Conservation (phyloP, 1,140 invertebrate genomes). For the Heliconius eleuchia region DNA sequence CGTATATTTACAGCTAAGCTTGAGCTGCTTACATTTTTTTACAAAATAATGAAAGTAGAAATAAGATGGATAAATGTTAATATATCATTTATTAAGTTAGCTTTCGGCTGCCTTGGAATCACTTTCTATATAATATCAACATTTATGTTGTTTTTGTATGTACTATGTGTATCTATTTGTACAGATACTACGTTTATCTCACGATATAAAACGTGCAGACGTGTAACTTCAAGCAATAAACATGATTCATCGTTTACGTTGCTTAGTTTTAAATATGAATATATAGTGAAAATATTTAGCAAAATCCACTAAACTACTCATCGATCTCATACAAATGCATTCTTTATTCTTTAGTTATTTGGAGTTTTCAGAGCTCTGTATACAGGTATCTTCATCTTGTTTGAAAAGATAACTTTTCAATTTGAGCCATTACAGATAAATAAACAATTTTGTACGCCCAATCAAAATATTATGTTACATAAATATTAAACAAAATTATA, state of each 20-base stretch:
- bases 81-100: not conserved
- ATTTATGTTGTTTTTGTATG: not conserved
- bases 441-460: too few species aligned
- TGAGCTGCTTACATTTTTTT: not conserved
- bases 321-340: too few species aligned
- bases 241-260: not conserved
- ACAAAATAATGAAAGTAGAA: not conserved
- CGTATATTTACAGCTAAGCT: slow-evolving; percentile 29
- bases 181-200: not conserved
- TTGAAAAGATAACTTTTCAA: too few species aligned
- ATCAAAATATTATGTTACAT: too few species aligned
- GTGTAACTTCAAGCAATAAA: not conserved
- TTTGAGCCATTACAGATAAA: too few species aligned
- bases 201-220: not conserved
- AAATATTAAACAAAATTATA: too few species aligned
- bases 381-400: too few species aligned
- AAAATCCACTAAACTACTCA: not conserved
- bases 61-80: too few species aligned
- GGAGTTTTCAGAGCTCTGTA: too few species aligned
- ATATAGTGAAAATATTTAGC: not conserved
- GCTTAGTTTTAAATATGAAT: not conserved
- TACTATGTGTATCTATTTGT: not conserved
- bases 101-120: not conserved
- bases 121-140: not conserved
- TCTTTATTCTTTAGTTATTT: not conserved